A percentile compares a stretch with the other conserved stretches of the same genome.
Conservation (phyloP, 2,888 invertebrate genomes). For the Myopa tessellatipennis region DNA sequence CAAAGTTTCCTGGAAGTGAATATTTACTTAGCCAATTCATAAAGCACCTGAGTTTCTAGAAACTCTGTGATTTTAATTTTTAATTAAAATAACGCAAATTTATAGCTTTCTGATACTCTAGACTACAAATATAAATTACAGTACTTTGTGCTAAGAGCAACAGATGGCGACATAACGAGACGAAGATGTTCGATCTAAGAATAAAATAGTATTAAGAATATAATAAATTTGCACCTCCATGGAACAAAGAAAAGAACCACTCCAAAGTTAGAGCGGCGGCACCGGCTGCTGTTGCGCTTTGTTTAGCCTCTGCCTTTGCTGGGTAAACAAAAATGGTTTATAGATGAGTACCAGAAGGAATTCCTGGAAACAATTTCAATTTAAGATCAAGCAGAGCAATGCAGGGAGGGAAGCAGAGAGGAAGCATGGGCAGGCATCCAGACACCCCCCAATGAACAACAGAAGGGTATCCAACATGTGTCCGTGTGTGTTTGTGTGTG, state of each 20-base stretch:
- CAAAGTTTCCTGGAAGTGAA: too few species aligned
- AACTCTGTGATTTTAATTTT: background rate
- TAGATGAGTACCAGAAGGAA: background rate
- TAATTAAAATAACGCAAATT: background rate
- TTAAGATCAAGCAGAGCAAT: constrained; percentile 18
- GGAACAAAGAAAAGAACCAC: background rate
- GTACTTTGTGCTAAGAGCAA: background rate
- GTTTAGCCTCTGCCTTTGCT: background rate
- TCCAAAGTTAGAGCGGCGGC: background rate
- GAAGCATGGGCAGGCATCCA: too few species aligned
- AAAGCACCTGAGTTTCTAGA: background rate
- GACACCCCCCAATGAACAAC: background rate
- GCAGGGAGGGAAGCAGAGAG: background rate
- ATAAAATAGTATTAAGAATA: too few species aligned
- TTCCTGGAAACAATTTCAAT: constrained; percentile 31
- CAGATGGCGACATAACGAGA: background rate
- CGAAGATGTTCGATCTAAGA: background rate
- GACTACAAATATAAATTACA: background rate
- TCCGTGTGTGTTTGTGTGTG: background rate
- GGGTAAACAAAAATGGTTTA: background rate
- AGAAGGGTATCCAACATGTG: background rate
- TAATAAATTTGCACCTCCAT: too few species aligned
- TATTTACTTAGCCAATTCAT: too few species aligned
- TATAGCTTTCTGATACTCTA: background rate
- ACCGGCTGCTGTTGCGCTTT: background rate